Base-by-base conservation (phyloP, 1,140 invertebrate species). In the Physella acuta region DNA sequence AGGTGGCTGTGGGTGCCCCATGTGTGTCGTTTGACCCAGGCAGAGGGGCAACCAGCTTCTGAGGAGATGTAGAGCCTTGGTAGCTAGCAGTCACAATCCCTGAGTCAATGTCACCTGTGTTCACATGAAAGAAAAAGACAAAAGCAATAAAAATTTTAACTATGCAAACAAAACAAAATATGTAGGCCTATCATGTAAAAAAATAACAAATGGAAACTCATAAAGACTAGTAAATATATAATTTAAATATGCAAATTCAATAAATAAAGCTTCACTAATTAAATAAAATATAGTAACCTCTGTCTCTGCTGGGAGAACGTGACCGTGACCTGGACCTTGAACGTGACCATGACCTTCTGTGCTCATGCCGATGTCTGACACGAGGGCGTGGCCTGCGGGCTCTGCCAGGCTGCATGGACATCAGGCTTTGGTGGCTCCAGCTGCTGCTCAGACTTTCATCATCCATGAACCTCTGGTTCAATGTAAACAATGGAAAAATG, bases 321-420 rank as follows among this genome's bases (percentile, higher is more conserved):
- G 76, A 79, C 39, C 77, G 70, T 26, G 74, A 75, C 52, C 76
- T 61, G 55, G 79, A 80, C 33, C 76, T 72, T 36, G 79, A 78
- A 36, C 74, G 69, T 56, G 76, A 75, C n/a, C 61, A 63, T 68
- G 75, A 74, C 39, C 61, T 72, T 37, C 68, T 69, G 31, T 39
- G 36, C 24, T 39, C 65, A 69, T 56, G 73, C 24, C 71, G 73
- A 72, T 71, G 71, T 37, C 70, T 66, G 60, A 71, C 60, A 56
- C 58, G 71, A 62, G 67, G 73, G 31, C 59, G 51, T 33, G 71
- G 60, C 37, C 70, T 70, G 53, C 73, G 72, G 36, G 69, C 58
- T 33, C 73, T 71, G 14, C 73, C 68, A 34, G 61, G 62, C 30
- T 52, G 52, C 44, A 33, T 4, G 31, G 30, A 66, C 31, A 69